phyloP scores from a whole-genome alignment of 2,888 invertebrate species.

The Gastrophysa polygoni region DNA sequence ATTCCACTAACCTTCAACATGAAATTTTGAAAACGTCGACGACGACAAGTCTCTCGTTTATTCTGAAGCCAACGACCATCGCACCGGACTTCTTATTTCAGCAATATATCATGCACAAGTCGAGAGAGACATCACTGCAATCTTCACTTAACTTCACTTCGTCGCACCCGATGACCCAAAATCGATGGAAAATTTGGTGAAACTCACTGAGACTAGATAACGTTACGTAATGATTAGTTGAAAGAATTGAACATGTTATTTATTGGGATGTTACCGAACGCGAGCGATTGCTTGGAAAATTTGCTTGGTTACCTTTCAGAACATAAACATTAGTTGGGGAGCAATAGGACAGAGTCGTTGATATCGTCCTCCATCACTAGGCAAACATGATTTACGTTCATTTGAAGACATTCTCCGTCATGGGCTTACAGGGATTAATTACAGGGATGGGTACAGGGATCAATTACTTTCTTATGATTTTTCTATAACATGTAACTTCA shows the following conservation, averaged over 20 bases:
- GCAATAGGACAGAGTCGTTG: too few species aligned
- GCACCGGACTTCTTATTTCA: slow-evolving; percentile 30
- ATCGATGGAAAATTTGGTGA: slow-evolving; percentile 8
- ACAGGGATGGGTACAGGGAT: too few species aligned
- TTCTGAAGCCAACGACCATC: slow-evolving; percentile 41
- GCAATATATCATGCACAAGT: slow-evolving; percentile 20
- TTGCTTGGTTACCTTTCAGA: slow-evolving; percentile 10
- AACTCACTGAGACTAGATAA: not conserved
- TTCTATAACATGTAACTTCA: too few species aligned
- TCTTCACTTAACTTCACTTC: slow-evolving; percentile 14
- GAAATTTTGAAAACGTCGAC: slow-evolving; percentile 41
- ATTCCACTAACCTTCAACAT: slow-evolving; percentile 7
- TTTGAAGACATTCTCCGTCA: too few species aligned
- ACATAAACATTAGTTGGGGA: slow-evolving; percentile 26
- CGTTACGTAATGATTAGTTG: not conserved
- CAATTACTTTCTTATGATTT: too few species aligned
- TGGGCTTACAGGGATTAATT: too few species aligned
- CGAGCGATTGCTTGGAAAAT: slow-evolving; percentile 20
- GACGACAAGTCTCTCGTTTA: slow-evolving; percentile 40
- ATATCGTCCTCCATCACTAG: too few species aligned
- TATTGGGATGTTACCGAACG: not conserved
- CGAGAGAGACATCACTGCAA: slow-evolving; percentile 30
- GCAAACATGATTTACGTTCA: too few species aligned
- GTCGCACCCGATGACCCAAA: not conserved
- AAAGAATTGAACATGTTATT: not conserved